A percentile compares a stretch with the other conserved stretches of the same genome.
These are phyloP conservation scores for Chouioia cunea DNA, from an alignment of 2,888 invertebrate genomes.

Conservation along the genomic window DNA sequence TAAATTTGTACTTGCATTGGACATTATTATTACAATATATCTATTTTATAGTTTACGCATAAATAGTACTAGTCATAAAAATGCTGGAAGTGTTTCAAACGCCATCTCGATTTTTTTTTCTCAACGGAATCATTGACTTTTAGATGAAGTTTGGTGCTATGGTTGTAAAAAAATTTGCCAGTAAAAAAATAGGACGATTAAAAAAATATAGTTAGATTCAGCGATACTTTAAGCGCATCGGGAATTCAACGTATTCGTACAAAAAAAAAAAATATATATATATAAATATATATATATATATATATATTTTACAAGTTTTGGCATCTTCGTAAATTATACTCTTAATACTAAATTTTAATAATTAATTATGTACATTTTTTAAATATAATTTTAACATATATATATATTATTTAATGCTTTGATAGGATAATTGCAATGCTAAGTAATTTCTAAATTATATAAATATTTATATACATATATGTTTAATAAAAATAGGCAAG, in stretches of 20 bases:
- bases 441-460: neutral
- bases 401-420: slow-evolving; percentile 6
- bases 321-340: slow-evolving; percentile 25
- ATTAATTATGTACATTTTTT: slow-evolving; percentile 23
- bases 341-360: neutral
- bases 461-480: neutral
- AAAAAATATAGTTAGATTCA: too few relatives aligned
- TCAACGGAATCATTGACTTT: too few relatives aligned
- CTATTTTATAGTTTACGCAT: too few relatives aligned
- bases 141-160: too few relatives aligned
- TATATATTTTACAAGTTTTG: slow-evolving; percentile 35
- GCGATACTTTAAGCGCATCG: neutral
- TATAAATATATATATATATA: neutral
- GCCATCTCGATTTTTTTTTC: too few relatives aligned
- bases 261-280: slow-evolving; percentile 23
- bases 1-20: slow-evolving; percentile 37
- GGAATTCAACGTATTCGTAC: slow-evolving; percentile 15
- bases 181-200: too few relatives aligned
- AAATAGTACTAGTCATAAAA: slow-evolving; percentile 21
- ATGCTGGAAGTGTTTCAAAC: slow-evolving; percentile 39
- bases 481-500: too few relatives aligned
- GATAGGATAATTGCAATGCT: slow-evolving; percentile 38
- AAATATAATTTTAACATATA: slow-evolving; percentile 11
- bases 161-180: too few relatives aligned
- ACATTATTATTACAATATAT: neutral